These are phyloP conservation scores for Apis mellifera DNA, from an alignment of 1,140 invertebrate genomes.

Conservation along the genomic window Amel_HAv3.1 CM009940.2:1829001-1829500, in stretches of 20 bases:
- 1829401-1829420: slow-evolving; percentile 56
- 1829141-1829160: too few relatives aligned
- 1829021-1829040: slow-evolving; percentile 53
- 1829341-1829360: neutral
- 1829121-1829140: neutral
- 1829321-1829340: too few relatives aligned
- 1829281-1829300: neutral
- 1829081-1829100: neutral
- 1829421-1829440: slow-evolving; percentile 70
- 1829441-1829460: slow-evolving; percentile 80
- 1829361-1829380: neutral
- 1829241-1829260: neutral
- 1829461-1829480: slow-evolving; percentile 78
- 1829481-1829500: slow-evolving; percentile 79
- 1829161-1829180: neutral
- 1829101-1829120: neutral
- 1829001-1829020: slow-evolving; percentile 51
- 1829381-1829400: slow-evolving; percentile 35
- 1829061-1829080: neutral
- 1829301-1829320: neutral
- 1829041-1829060: slow-evolving; percentile 44
- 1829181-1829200: neutral
- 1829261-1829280: neutral
- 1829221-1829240: too few relatives aligned
- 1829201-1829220: too few relatives aligned